A percentile compares a stretch with the other conserved stretches of the same genome.
Conservation (phyloP, 2,113 vertebrate genomes). For the Rhinichthys klamathensis region DNA sequence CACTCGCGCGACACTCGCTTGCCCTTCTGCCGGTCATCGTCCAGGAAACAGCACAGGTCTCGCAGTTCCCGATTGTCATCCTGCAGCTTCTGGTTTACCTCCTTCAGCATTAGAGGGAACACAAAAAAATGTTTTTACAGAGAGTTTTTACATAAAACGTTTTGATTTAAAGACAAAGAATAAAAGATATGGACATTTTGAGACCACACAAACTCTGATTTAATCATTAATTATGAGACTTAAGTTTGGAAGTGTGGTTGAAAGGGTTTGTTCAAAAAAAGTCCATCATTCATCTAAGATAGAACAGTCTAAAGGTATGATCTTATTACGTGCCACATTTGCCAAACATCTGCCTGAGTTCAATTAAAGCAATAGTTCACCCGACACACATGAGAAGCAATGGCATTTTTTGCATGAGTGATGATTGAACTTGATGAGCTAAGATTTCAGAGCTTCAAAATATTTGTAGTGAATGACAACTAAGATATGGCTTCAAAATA, state of each 20-base stretch:
- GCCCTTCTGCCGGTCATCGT: conserved; percentile 96
- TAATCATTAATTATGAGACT: neutral
- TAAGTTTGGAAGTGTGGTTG: neutral
- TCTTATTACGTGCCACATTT: neutral
- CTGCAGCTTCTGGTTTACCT: conserved; percentile 97
- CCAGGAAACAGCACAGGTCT: conserved; percentile 96
- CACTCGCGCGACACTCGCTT: conserved; percentile 95
- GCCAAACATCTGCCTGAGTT: neutral
- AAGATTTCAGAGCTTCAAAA: neutral
- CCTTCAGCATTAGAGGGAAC: conserved; percentile 69
- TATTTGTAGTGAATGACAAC: neutral
- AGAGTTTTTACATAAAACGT: neutral
- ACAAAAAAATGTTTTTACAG: neutral
- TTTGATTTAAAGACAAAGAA: neutral
- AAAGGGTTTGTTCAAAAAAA: conserved; percentile 5
- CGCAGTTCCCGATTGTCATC: conserved; percentile 97
- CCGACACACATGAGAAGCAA: neutral
- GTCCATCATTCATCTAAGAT: neutral
- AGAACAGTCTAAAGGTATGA: neutral
- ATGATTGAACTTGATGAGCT: neutral
- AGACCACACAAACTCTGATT: neutral
- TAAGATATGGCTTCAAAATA: neutral
- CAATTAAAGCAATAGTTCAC: neutral
- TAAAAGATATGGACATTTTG: neutral
- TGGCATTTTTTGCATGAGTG: neutral